phyloP scores from a whole-genome alignment of 2,797 vertebrate genomes.

The Pseudotriccus pelzelni region DNA sequence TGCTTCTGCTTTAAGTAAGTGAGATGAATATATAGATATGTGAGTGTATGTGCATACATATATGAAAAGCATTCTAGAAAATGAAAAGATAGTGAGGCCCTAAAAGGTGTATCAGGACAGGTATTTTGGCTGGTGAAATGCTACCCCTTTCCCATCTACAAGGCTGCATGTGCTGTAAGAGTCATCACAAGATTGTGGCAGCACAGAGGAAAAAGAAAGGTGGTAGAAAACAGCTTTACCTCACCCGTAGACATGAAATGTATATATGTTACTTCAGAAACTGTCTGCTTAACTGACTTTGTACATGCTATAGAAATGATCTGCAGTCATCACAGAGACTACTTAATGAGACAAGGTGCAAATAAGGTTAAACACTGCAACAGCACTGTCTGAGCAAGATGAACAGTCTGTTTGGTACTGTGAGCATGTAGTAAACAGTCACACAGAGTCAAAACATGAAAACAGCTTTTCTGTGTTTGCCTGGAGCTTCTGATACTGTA shows the following conservation, averaged over 20 bases:
- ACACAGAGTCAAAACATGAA: neutral
- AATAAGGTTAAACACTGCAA: neutral
- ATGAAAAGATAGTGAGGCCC: neutral
- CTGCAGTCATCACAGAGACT: neutral
- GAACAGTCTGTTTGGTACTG: neutral
- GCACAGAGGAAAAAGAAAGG: neutral
- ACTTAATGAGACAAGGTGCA: neutral
- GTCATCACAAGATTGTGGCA: neutral
- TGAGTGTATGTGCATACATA: too few species aligned
- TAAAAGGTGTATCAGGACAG: neutral
- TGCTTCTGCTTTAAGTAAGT: neutral
- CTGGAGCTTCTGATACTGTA: neutral
- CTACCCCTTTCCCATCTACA: neutral
- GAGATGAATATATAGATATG: neutral
- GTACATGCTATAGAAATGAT: neutral
- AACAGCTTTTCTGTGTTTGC: neutral
- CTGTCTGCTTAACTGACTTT: neutral
- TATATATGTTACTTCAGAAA: neutral
- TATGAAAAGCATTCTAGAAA: neutral
- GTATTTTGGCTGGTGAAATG: neutral
- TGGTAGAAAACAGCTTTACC: neutral
- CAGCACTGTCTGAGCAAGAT: neutral
- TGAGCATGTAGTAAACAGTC: neutral
- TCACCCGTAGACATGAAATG: neutral
- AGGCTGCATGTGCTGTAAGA: neutral